Evolutionary conservation across 2,888 invertebrate genomes (phyloP).

Genomic region (Dasypogon diadema): DNA sequence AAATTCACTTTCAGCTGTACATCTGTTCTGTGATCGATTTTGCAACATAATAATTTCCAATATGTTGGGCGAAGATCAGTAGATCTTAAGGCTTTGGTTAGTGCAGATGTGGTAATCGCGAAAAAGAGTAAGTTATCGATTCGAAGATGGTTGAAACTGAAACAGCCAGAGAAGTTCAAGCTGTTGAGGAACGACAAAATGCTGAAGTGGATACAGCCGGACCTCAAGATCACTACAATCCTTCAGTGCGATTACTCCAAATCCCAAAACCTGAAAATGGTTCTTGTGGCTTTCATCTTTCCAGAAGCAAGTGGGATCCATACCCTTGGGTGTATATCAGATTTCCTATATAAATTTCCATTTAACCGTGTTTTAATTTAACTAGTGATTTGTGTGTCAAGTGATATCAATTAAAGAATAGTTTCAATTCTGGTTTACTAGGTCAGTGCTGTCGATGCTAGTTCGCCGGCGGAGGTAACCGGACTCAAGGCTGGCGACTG

Average conservation of each 20-base stretch:
- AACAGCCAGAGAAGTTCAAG: background rate
- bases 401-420: background rate
- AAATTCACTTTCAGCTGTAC: background rate
- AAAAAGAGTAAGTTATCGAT: background rate
- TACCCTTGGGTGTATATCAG: constrained; percentile 78
- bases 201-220: background rate
- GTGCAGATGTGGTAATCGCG: background rate
- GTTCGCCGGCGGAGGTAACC: constrained; percentile 74
- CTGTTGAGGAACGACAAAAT: background rate
- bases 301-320: constrained; percentile 83
- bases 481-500: constrained; percentile 80
- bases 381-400: background rate
- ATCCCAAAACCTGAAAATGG: constrained; percentile 72
- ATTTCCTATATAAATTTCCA: background rate
- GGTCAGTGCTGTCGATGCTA: constrained; percentile 75
- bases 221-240: constrained; percentile 60
- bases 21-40: constrained; percentile 23
- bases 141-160: constrained; percentile 33
- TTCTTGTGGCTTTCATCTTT: constrained; percentile 79
- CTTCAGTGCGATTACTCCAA: constrained; percentile 69
- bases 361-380: background rate
- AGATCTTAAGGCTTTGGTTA: constrained; percentile 12
- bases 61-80: constrained; percentile 22
- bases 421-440: constrained; percentile 59
- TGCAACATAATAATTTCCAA: constrained; percentile 10